Evolutionary conservation across 2,797 vertebrate genomes (phyloP).

Genomic region (Poeciliopsis gracilis): DNA sequence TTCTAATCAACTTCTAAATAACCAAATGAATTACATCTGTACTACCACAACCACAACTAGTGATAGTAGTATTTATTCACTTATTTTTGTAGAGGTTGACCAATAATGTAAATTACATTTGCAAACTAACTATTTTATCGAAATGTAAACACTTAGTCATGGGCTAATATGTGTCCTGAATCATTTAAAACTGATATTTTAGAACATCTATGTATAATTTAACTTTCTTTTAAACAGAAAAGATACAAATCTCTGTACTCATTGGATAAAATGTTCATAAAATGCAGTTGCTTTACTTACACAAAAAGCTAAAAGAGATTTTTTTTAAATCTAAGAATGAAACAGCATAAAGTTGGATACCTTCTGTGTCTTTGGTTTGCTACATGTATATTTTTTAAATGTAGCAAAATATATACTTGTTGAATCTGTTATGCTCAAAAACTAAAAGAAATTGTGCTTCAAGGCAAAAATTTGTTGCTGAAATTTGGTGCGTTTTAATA

Average conservation of each 20-base stretch:
- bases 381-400: too few species aligned
- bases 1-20: background rate
- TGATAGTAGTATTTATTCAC: background rate
- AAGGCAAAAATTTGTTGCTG: background rate
- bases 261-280: background rate
- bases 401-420: too few species aligned
- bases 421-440: too few species aligned
- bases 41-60: background rate
- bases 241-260: background rate
- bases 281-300: too few species aligned
- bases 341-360: too few species aligned
- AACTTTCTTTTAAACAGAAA: background rate
- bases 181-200: background rate
- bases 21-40: background rate
- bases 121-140: background rate
- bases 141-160: background rate
- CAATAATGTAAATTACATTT: background rate
- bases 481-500: background rate
- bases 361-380: too few species aligned
- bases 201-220: background rate
- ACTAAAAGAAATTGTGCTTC: too few species aligned
- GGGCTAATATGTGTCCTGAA: background rate
- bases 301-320: too few species aligned
- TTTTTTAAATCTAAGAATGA: too few species aligned
- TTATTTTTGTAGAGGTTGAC: background rate